Evolutionary conservation across 2,797 vertebrate species (phyloP), one percentile per base, ranked within the genome.

Genomic region (Leptodactylus fallax): DNA sequence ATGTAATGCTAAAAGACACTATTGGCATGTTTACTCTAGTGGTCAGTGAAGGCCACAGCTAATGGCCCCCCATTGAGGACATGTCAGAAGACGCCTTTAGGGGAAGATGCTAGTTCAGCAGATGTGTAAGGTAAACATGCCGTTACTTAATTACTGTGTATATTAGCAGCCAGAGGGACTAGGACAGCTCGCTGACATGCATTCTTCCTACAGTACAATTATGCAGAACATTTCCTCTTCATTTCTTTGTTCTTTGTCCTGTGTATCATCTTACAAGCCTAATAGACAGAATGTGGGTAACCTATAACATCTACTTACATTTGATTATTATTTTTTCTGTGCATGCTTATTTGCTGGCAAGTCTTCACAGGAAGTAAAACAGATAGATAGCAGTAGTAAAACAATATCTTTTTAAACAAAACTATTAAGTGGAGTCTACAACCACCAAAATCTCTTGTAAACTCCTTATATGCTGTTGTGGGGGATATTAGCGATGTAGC

Each of bases 221-320:
- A 77, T 83, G 60, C 16, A 65, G n/a, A 83, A 69, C 45, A 77
- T 74, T 19, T 77, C 83, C 83, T 85, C 71, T 77, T n/a, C 16
- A 11, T 19, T 47, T 11, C 16, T 36, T 83, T 72, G 16, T 81
- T 49, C 79, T 79, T 21, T 49, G 10, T 21, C 16, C 58, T 63
- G 14, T 61, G 13, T 81, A 63, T 61, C 58, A 36, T 47, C 53
- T 58, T 79, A 79, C 25, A 79, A 56, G 14, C 53, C 53, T 19
- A 63, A 81, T 81, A 63, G 16, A n/a, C 79, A 81, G 27, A 13
- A 45, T 47, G 27, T 36, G 19, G 58, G 58, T 60, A 47, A 63
- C 36, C 36, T 47, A 76, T 76, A 72, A 72, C 36, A 27, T 79
- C 23, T 45, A 19, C 16, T 47, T 49, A 81, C 27, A 61, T 61